phyloP scores from a whole-genome alignment of 2,888 invertebrate species.

The Argyresthia goedartella region DNA sequence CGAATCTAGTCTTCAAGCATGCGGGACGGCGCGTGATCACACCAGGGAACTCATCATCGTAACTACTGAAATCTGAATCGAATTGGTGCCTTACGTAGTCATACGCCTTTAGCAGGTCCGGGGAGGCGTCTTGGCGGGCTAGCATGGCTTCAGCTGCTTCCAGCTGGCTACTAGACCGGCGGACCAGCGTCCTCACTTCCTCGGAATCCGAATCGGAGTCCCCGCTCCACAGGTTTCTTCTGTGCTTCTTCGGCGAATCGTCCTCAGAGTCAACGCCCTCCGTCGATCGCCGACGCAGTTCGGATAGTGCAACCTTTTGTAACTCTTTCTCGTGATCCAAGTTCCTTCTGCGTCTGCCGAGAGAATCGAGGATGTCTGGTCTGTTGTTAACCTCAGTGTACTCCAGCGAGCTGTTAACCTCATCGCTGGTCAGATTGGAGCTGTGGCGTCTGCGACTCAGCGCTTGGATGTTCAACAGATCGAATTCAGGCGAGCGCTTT shows the following conservation, averaged over 20 bases:
- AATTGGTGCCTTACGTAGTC: slow-evolving; percentile 64
- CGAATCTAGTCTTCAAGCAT: slow-evolving; percentile 49
- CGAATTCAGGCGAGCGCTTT: slow-evolving; percentile 60
- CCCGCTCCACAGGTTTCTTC: slow-evolving; percentile 33
- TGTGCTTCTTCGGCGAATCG: slow-evolving; percentile 45
- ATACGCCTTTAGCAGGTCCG: slow-evolving; percentile 57
- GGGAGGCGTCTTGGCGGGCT: slow-evolving; percentile 55
- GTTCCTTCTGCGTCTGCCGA: slow-evolving; percentile 38
- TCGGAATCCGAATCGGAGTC: slow-evolving; percentile 78
- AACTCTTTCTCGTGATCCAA: slow-evolving; percentile 41
- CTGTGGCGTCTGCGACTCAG: slow-evolving; percentile 54
- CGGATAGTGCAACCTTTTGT: slow-evolving; percentile 51
- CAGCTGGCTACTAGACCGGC: slow-evolving; percentile 74
- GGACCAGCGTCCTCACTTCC: slow-evolving; percentile 73
- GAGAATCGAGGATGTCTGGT: slow-evolving; percentile 57
- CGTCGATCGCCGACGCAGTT: slow-evolving; percentile 52
- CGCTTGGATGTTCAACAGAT: slow-evolving; percentile 52
- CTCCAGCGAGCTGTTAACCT: slow-evolving; percentile 60
- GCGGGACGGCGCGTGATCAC: slow-evolving; percentile 35
- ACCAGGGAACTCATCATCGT: slow-evolving; percentile 28
- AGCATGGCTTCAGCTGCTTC: slow-evolving; percentile 72
- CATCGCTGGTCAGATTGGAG: slow-evolving; percentile 62
- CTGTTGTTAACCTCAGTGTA: slow-evolving; percentile 62
- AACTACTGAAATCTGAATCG: slow-evolving; percentile 55
- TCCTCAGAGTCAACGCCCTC: slow-evolving; percentile 53